These are phyloP conservation scores for Zosterops borbonicus DNA, from an alignment of 2,113 vertebrate genomes.

Conservation along the genomic window DNA sequence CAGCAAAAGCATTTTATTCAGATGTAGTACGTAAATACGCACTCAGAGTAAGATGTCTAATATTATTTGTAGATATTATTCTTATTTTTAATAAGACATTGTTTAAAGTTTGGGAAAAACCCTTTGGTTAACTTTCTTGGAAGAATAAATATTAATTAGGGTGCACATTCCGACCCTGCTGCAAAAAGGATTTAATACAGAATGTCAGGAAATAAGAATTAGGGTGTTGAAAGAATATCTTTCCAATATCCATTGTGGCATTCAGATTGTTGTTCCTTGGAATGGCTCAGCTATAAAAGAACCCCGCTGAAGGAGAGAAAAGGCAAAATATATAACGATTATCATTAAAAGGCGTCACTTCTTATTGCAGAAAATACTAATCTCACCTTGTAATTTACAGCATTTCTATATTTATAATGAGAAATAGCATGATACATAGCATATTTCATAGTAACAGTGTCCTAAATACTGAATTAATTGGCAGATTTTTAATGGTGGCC, in stretches of 20 bases:
- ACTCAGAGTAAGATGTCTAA: neutral
- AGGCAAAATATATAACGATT: neutral
- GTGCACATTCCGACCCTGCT: neutral
- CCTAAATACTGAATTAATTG: conserved; percentile 64
- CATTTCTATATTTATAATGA: conserved; percentile 46
- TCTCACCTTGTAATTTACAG: conserved; percentile 41
- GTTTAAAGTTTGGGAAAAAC: neutral
- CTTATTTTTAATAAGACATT: neutral
- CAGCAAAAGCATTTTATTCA: neutral
- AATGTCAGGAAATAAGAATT: neutral
- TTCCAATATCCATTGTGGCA: neutral
- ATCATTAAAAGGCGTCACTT: conserved; percentile 30
- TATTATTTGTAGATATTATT: neutral
- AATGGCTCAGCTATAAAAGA: neutral
- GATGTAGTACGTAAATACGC: neutral
- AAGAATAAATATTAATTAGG: neutral
- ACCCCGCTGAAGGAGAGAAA: neutral
- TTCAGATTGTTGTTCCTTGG: neutral
- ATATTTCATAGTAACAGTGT: conserved; percentile 24
- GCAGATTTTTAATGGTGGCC: conserved; percentile 61
- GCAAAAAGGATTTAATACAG: neutral
- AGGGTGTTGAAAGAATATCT: neutral
- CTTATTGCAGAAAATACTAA: conserved; percentile 44
- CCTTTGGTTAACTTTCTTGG: neutral
- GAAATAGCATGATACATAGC: neutral